Evolutionary conservation across 2,113 vertebrate genomes (phyloP).

Genomic region (Tupaia tana): DNA sequence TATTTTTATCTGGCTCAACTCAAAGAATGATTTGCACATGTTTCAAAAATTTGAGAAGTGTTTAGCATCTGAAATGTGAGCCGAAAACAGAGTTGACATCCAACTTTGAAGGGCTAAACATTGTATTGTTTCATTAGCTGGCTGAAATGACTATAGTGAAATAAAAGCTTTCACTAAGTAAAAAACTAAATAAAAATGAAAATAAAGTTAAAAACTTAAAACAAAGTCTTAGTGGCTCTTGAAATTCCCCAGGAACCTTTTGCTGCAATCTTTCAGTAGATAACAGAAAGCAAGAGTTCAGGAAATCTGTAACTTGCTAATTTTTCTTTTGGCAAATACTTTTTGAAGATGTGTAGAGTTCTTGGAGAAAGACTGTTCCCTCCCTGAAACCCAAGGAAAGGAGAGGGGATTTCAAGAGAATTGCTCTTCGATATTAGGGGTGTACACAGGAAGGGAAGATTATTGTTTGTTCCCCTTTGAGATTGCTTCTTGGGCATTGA

Average conservation of each 20-base stretch:
- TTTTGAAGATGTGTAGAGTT: neutral
- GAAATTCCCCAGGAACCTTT: neutral
- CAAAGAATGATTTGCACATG: neutral
- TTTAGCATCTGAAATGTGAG: neutral
- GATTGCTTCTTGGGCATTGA: neutral
- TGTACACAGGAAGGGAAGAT: neutral
- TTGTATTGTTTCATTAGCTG: neutral
- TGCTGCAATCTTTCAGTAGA: neutral
- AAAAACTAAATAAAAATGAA: neutral
- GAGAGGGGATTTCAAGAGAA: neutral
- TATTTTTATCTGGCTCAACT: slow-evolving; percentile 17
- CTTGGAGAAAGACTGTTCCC: neutral
- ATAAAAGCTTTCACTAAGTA: neutral
- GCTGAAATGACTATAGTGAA: neutral
- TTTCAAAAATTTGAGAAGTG: slow-evolving; percentile 9
- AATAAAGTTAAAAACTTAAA: neutral
- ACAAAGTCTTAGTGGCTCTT: neutral
- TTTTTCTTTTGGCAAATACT: slow-evolving; percentile 3
- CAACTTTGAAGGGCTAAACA: neutral
- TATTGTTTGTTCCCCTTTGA: neutral
- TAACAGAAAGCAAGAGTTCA: neutral
- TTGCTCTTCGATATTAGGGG: neutral
- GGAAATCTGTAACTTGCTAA: neutral
- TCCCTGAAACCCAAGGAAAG: neutral
- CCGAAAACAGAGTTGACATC: neutral